Percentiles rank a stretch among this genome's conserved stretches.
phyloP scores from a whole-genome alignment of 30 jellyfish, hydroid and myxozoan genomes.

The Cassiopea andromeda region DNA sequence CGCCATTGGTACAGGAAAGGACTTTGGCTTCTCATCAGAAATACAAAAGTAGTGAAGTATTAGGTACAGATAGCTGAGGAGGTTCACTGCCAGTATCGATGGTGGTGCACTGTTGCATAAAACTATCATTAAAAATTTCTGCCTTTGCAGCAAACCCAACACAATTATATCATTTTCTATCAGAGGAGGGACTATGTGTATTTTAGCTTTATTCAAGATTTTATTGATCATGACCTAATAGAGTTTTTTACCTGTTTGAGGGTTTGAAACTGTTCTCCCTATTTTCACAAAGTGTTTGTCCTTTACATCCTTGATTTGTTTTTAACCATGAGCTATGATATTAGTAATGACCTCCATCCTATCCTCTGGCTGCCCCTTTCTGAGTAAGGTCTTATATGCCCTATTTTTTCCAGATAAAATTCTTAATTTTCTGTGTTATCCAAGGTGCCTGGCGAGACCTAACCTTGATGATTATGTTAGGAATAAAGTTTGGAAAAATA shows the following conservation, averaged over 20 bases:
- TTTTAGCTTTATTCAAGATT: slow-evolving; percentile 41
- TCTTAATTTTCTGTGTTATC: slow-evolving; percentile 67
- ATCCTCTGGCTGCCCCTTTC: slow-evolving; percentile 48
- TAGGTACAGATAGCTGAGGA: slow-evolving; percentile 14
- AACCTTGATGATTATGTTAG: slow-evolving; percentile 50
- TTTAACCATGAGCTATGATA: slow-evolving; percentile 33
- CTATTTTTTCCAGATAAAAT: slow-evolving; percentile 41
- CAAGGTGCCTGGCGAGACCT: slow-evolving; percentile 59
- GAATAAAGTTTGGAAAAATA: slow-evolving; percentile 64
- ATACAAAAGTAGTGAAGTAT: slow-evolving; percentile 47
- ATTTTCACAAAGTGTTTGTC: slow-evolving; percentile 27
- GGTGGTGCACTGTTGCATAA: too few relatives aligned
- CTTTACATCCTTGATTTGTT: slow-evolving; percentile 35
- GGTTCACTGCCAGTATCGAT: too few relatives aligned
- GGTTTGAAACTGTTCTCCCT: slow-evolving; percentile 40
- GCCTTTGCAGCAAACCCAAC: not conserved
- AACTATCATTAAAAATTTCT: too few relatives aligned
- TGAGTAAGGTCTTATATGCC: slow-evolving; percentile 41
- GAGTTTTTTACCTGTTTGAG: slow-evolving; percentile 34
- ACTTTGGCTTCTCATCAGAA: slow-evolving; percentile 22
- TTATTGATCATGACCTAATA: slow-evolving; percentile 50
- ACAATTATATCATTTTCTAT: slow-evolving; percentile 56
- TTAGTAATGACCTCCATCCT: slow-evolving; percentile 45
- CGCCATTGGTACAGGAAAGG: too few relatives aligned
- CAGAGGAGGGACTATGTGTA: slow-evolving; percentile 63